phyloP scores from a whole-genome alignment of 2,113 vertebrate genomes.

The Prunella fulvescens region DNA sequence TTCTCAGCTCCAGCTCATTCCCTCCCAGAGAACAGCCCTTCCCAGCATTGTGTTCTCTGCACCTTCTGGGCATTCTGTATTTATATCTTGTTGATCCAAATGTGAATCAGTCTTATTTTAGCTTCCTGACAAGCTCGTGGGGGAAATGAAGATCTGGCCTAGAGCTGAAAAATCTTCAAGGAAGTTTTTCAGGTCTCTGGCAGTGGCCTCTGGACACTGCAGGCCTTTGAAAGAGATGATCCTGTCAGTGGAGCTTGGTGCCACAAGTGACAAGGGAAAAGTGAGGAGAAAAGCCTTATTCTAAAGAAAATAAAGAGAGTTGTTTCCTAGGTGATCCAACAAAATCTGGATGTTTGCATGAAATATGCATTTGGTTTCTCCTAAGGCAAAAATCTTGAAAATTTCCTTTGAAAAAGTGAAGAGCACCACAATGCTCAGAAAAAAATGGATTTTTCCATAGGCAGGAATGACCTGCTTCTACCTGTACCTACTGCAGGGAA shows the following conservation, averaged over 20 bases:
- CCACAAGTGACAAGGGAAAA: background rate
- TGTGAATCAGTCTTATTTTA: background rate
- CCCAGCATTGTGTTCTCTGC: background rate
- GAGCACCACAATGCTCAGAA: background rate
- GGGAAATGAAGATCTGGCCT: background rate
- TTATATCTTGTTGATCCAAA: conserved; percentile 9
- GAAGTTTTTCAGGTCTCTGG: background rate
- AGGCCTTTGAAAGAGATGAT: background rate
- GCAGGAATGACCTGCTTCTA: background rate
- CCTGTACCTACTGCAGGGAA: background rate
- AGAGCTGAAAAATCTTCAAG: background rate
- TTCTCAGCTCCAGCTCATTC: background rate
- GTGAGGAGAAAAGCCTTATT: background rate
- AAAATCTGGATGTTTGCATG: background rate
- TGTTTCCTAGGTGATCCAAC: conserved; percentile 38
- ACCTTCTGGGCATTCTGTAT: conserved; percentile 27
- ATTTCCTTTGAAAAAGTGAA: background rate
- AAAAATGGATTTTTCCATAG: background rate
- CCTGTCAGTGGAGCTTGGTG: background rate
- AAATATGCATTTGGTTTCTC: conserved; percentile 26
- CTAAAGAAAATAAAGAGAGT: background rate
- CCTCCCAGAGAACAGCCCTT: background rate
- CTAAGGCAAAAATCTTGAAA: background rate
- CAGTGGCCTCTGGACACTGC: accelerated
- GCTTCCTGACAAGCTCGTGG: background rate